Base-by-base conservation (phyloP, 2,113 vertebrate genomes). In the Neofelis nebulosa region DNA sequence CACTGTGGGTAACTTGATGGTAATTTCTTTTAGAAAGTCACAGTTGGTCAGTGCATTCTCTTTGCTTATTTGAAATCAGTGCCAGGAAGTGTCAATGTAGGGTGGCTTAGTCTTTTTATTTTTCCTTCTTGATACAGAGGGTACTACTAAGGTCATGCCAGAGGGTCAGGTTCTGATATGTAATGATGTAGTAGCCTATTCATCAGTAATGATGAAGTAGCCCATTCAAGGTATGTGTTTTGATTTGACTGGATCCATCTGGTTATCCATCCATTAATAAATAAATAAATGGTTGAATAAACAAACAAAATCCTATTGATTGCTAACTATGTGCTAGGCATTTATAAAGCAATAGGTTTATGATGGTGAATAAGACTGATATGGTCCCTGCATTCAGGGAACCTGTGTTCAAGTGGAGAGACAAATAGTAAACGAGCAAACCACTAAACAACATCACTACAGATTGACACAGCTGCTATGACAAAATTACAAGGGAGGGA, bases 11-110 rank as follows among this genome's bases (percentile, higher is more conserved):
- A 91, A 80, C 27, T 66, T 1, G 2, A 50, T 18, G 48, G 13
- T 29, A 52, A 38, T 69, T 91, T 61, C 7, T 80, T 89, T 94
- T 50, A 80, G 95, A 92, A 93, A 92, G 27, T 78, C 66, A 21
- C 4, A 23, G 27, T 7, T 52, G 27, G 19, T 55, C 80, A 84
- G 11, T 45, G 76, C 36, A n/a, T 87, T 93, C 36, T 63, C n/a
- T 88, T 84, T 74, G 12, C 65, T 48, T 50, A 45, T 48, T 21
- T 85, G 71, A 83, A 50, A 50, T 89, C 61, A 93, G 45, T 4
- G 31, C 9, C 38, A 50, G 31, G 55, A 61, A 21, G 7, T 74
- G 21, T 68, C 91, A 38, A 19, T 29, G 7, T 41, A 14, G 3
- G 3, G 25, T 48, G 36, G 4, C 38, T 66, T 80, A 57, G 18